These are phyloP conservation scores for Tetranychus cinnabarinus DNA, from an alignment of 1,140 invertebrate genomes.

Conservation along the genomic window DNA sequence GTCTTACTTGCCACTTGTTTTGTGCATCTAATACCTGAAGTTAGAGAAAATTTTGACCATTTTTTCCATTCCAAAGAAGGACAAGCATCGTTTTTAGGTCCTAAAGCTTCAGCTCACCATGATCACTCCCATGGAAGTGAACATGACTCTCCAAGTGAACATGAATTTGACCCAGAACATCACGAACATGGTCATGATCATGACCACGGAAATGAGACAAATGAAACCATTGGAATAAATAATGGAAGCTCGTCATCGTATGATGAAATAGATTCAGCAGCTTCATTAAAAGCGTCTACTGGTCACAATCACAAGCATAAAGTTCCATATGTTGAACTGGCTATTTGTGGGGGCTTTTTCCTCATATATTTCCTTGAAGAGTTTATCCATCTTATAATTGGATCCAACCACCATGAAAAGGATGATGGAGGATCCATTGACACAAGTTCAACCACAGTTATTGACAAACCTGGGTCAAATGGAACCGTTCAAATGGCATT, in stretches of 20 bases:
- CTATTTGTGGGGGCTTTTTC: slow-evolving; percentile 52
- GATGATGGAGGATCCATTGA: neutral
- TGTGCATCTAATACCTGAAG: slow-evolving; percentile 58
- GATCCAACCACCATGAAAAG: neutral
- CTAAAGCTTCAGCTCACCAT: neutral
- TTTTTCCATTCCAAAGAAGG: neutral
- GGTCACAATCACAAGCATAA: neutral
- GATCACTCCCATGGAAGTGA: neutral
- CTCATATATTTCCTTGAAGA: slow-evolving; percentile 63
- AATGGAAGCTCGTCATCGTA: neutral
- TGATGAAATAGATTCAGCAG: neutral
- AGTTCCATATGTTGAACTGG: slow-evolving; percentile 40
- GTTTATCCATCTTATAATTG: slow-evolving; percentile 25
- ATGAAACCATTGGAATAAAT: neutral
- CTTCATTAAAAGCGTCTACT: neutral
- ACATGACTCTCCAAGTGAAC: neutral
- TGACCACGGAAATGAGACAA: neutral
- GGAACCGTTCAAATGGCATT: too few relatives aligned
- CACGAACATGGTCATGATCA: neutral
- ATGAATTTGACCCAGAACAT: neutral
- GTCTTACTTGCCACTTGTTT: slow-evolving; percentile 56
- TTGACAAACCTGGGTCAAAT: too few relatives aligned
- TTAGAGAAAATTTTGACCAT: slow-evolving; percentile 27
- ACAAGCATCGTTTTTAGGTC: neutral
- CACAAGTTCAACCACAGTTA: too few relatives aligned